phyloP scores from a whole-genome alignment of 1,140 invertebrate species.

The Parapsyche elsis region DNA sequence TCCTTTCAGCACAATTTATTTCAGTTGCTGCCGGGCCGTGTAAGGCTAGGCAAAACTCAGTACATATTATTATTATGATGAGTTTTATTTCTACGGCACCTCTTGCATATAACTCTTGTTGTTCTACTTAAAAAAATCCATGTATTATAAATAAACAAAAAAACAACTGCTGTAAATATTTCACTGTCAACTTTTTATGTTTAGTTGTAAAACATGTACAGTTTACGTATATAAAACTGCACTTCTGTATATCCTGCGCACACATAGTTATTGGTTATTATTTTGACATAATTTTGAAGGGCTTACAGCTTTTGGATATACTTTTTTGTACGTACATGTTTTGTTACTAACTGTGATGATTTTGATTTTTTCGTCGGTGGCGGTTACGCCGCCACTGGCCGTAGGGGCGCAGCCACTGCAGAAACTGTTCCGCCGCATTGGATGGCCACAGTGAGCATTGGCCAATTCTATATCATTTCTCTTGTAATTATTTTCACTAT shows the following conservation, averaged over 20 bases:
- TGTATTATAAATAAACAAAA: slow-evolving; percentile 65
- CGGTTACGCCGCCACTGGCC: slow-evolving; percentile 23
- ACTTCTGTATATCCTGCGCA: slow-evolving; percentile 70
- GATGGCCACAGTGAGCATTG: slow-evolving; percentile 51
- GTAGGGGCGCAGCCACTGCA: slow-evolving; percentile 58
- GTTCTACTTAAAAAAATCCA: slow-evolving; percentile 64
- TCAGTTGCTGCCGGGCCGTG: slow-evolving; percentile 67
- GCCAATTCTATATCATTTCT: slow-evolving; percentile 50
- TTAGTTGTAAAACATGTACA: slow-evolving; percentile 72
- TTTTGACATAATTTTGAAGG: slow-evolving; percentile 66
- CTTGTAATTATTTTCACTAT: slow-evolving; percentile 56
- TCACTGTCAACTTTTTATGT: slow-evolving; percentile 67
- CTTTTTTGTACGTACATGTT: slow-evolving; percentile 68
- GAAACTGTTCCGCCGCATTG: slow-evolving; percentile 47
- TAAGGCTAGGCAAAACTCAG: slow-evolving; percentile 51
- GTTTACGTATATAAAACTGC: slow-evolving; percentile 65
- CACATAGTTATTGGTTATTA: slow-evolving; percentile 65
- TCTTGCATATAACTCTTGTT: slow-evolving; percentile 67
- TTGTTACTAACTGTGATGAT: slow-evolving; percentile 68
- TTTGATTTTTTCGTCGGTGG: slow-evolving; percentile 59
- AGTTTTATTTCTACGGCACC: slow-evolving; percentile 68
- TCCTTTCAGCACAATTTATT: slow-evolving; percentile 69
- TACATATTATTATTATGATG: slow-evolving; percentile 55
- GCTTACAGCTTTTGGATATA: slow-evolving; percentile 69
- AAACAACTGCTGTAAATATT: slow-evolving; percentile 69